phyloP scores from a whole-genome alignment of 2,888 invertebrate genomes.

The Catocala fraxini region DNA sequence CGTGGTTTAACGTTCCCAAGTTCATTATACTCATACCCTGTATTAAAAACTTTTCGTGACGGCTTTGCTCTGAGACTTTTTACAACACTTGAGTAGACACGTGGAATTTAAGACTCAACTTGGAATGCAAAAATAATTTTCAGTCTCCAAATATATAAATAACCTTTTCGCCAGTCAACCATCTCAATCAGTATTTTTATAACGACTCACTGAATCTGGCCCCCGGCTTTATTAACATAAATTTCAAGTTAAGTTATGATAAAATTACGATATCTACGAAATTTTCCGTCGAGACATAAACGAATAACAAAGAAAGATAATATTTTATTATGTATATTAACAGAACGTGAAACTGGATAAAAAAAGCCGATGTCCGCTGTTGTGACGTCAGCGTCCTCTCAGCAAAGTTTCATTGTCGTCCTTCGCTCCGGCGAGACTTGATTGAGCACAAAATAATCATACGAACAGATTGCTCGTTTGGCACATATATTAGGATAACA shows the following conservation, averaged over 20 bases:
- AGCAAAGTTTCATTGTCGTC: conserved; percentile 42
- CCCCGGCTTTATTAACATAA: conserved; percentile 43
- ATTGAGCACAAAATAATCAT: conserved; percentile 31
- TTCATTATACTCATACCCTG: conserved; percentile 16
- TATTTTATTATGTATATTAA: conserved; percentile 38
- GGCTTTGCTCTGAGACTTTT: neutral
- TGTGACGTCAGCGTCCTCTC: conserved; percentile 35
- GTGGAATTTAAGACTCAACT: neutral
- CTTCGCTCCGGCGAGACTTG: conserved; percentile 22
- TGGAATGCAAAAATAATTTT: no score
- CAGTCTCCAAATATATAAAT: neutral
- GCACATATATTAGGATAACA: neutral
- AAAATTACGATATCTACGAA: conserved; percentile 42
- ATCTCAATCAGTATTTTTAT: conserved; percentile 35
- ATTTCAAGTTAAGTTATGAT: conserved; percentile 46
- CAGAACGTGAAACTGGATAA: conserved; percentile 33
- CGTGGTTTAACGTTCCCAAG: conserved; percentile 24
- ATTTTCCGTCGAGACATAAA: conserved; percentile 35
- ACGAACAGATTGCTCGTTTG: conserved; percentile 2
- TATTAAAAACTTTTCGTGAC: conserved; percentile 1
- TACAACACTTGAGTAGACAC: neutral
- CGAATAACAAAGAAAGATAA: conserved; percentile 44
- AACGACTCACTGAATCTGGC: conserved; percentile 36
- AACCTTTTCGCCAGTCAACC: conserved; percentile 21
- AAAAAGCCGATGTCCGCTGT: conserved; percentile 25